These are phyloP conservation scores for Melanotaenia parkinsoni DNA, from an alignment of 2,797 vertebrate genomes.

Conservation along the genomic window DNA sequence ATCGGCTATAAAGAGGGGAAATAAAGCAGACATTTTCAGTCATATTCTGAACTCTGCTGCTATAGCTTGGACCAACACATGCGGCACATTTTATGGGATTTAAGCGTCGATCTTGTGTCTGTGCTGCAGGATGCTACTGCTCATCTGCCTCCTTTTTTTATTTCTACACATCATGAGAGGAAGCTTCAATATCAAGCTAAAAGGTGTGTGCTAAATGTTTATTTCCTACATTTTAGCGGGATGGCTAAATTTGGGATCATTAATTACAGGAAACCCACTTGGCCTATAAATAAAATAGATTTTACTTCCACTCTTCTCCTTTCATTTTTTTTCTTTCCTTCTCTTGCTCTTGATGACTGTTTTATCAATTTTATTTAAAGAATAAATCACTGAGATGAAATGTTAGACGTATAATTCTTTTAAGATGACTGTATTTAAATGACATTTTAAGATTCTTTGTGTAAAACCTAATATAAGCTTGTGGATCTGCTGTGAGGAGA, in stretches of 20 bases:
- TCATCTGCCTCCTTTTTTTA: slow-evolving; percentile 74
- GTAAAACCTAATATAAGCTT: slow-evolving; percentile 17
- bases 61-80: slow-evolving; percentile 82
- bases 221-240: slow-evolving; percentile 69
- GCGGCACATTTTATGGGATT: slow-evolving; percentile 85
- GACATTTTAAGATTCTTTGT: slow-evolving; percentile 21
- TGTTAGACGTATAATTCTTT: not conserved
- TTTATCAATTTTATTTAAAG: slow-evolving; percentile 9
- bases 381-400: slow-evolving; percentile 9
- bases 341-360: slow-evolving; percentile 26
- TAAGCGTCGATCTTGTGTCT: slow-evolving; percentile 65
- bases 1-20: slow-evolving; percentile 99
- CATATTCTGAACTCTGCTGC: slow-evolving; percentile 94
- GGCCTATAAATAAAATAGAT: slow-evolving; percentile 3
- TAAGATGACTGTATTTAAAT: slow-evolving; percentile 1
- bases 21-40: slow-evolving; percentile 99
- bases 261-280: slow-evolving; percentile 22
- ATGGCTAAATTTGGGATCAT: slow-evolving; percentile 6
- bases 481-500: slow-evolving; percentile 35
- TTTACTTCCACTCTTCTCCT: not conserved
- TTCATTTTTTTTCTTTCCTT: slow-evolving; percentile 18
- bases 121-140: slow-evolving; percentile 64
- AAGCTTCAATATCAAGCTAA: slow-evolving; percentile 78
- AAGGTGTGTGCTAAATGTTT: slow-evolving; percentile 83
- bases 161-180: slow-evolving; percentile 71